Evolutionary conservation across 2,113 vertebrate genomes (phyloP), one percentile per base, ranked within the genome.

Genomic region (Sorex araneus): DNA sequence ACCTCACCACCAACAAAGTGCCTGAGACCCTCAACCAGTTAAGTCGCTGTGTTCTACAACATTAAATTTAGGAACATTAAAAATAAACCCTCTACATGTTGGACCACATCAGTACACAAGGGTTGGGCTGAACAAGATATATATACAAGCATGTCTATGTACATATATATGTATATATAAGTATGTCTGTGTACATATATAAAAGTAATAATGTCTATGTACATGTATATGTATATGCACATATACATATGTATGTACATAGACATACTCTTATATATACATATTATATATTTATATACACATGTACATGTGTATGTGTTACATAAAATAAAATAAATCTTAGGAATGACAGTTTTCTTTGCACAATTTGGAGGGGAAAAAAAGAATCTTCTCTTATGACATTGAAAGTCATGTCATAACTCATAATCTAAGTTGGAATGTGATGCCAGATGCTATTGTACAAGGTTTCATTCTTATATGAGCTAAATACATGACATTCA

Each of bases 381-480:
- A 50, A 93, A 36, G 0, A 30, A 27, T 45, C 40, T 80, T 93
- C 40, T 92, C 7, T 60, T 69, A 16, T 93, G 76, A 84, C 84
- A 95, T 66, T 13, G 10, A 11, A 88, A 13, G 3, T 30, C 74
- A 74, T 16, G 79, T 83, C 4, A 6, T 50, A 78, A 74, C 30
- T 92, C 43, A 88, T 2, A 16, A 21, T 82, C 45, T 80, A 80
- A 90, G 74, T 54, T 71, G 54, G 32, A 83, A 81, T 83, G 57
- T 0, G 1, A 10, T 66, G 77, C 87, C 8, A 16, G 15, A 63
- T 23, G n/a, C 12, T 36, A 21, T 34, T 34, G 9, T 45, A 10
- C 60, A 74, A 78, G 36, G 27, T 84, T 94, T 78, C 45, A 36
- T 69, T 86, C 43, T 94, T 92, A 84, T 45, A 74, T 75, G 86